Conservation (phyloP, 2,113 vertebrate genomes). For the Brachyistius frenatus region DNA sequence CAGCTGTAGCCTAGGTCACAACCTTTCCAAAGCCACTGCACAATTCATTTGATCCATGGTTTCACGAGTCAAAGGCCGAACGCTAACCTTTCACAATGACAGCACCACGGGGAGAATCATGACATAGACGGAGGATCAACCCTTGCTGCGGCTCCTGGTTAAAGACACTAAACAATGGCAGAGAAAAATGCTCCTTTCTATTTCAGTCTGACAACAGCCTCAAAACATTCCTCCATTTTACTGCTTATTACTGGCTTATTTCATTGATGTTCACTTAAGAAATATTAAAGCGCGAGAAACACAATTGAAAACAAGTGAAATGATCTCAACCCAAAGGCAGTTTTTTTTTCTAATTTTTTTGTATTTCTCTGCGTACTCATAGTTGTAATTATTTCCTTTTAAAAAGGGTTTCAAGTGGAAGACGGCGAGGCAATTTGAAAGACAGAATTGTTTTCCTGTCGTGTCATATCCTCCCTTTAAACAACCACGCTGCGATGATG, state of each 20-base stretch:
- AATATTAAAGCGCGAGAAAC: background rate
- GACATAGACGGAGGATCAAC: constrained; percentile 61
- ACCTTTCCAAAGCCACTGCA: constrained; percentile 66
- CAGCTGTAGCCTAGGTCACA: constrained; percentile 40
- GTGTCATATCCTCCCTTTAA: too few relatives aligned
- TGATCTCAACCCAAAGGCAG: background rate
- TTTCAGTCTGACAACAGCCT: background rate
- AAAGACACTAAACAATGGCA: constrained; percentile 37
- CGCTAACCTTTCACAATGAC: constrained; percentile 70
- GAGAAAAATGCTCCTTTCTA: background rate
- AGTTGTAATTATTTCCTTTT: background rate
- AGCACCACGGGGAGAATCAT: constrained; percentile 28
- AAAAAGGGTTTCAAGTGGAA: too few relatives aligned
- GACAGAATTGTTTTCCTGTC: too few relatives aligned
- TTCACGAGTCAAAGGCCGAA: constrained; percentile 62
- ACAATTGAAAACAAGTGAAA: constrained; percentile 24
- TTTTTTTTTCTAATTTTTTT: too few relatives aligned
- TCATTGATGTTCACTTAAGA: background rate
- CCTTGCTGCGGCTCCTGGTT: constrained; percentile 32
- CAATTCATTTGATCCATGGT: constrained; percentile 69
- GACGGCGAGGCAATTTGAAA: too few relatives aligned
- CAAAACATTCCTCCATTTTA: background rate
- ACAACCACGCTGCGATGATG: too few relatives aligned
- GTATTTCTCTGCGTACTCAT: too few relatives aligned
- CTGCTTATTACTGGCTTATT: background rate